These are phyloP conservation scores for Fulica atra DNA, from an alignment of 2,113 vertebrate genomes.

Conservation along the genomic window DNA sequence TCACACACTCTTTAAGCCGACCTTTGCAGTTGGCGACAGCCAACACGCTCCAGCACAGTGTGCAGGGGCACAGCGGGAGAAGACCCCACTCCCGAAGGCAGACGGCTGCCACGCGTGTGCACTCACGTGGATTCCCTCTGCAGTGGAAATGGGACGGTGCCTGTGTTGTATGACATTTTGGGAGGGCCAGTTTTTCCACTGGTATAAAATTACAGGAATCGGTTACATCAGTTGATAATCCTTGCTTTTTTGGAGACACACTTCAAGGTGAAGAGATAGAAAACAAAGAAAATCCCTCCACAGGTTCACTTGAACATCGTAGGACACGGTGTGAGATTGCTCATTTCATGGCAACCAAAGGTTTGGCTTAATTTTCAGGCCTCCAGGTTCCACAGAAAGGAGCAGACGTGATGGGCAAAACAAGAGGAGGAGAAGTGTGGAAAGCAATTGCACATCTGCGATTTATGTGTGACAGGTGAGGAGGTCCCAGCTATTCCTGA, in stretches of 20 bases:
- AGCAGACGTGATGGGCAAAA: accelerated
- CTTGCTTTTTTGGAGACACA: background rate
- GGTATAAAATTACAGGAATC: background rate
- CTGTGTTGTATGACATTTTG: background rate
- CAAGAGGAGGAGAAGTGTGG: background rate
- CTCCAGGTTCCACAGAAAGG: background rate
- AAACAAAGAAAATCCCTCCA: background rate
- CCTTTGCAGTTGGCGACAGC: background rate
- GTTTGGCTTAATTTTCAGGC: background rate
- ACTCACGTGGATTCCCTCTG: background rate
- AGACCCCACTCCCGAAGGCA: accelerated
- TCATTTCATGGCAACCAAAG: background rate
- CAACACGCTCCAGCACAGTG: background rate
- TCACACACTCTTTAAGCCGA: background rate
- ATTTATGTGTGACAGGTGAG: background rate
- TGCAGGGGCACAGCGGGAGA: background rate
- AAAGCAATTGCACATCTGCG: background rate
- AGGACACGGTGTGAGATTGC: background rate
- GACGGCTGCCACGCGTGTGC: background rate
- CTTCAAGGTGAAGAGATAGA: background rate
- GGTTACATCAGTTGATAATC: background rate
- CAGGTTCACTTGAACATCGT: background rate
- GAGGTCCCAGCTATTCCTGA: background rate
- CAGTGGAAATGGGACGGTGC: background rate
- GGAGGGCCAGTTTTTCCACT: background rate